phyloP scores from a whole-genome alignment of 1,140 invertebrate genomes.

The Trinorchestia longiramus region DNA sequence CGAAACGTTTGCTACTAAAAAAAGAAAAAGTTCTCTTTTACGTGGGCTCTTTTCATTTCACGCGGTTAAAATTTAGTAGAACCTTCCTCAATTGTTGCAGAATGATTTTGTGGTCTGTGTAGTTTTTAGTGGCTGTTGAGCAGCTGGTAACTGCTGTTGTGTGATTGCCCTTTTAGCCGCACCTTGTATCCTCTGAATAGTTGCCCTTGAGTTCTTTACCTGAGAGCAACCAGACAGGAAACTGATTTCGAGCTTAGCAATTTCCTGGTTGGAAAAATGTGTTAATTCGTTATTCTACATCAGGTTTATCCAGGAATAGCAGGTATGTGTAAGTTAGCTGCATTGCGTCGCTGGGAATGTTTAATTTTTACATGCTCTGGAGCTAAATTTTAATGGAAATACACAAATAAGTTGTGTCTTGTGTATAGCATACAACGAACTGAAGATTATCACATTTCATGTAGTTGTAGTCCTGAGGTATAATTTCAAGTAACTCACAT shows the following conservation, averaged over 20 bases:
- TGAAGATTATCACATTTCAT: too few relatives aligned
- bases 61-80: too few relatives aligned
- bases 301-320: background rate
- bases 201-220: conserved; percentile 6
- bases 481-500: too few relatives aligned
- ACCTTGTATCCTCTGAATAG: background rate
- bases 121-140: background rate
- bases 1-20: too few relatives aligned
- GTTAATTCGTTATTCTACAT: background rate
- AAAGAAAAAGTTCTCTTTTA: too few relatives aligned
- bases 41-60: too few relatives aligned
- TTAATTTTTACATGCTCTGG: background rate
- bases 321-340: background rate
- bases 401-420: too few relatives aligned
- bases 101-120: background rate
- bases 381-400: too few relatives aligned
- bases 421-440: too few relatives aligned
- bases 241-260: background rate
- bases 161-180: background rate
- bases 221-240: background rate
- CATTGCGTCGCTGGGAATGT: background rate
- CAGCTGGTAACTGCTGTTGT: background rate
- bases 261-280: conserved; percentile 1
- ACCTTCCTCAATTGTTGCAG: too few relatives aligned
- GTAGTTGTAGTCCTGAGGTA: too few relatives aligned